Conservation (phyloP, 2,113 vertebrate genomes). For the Catharus minimus region DNA sequence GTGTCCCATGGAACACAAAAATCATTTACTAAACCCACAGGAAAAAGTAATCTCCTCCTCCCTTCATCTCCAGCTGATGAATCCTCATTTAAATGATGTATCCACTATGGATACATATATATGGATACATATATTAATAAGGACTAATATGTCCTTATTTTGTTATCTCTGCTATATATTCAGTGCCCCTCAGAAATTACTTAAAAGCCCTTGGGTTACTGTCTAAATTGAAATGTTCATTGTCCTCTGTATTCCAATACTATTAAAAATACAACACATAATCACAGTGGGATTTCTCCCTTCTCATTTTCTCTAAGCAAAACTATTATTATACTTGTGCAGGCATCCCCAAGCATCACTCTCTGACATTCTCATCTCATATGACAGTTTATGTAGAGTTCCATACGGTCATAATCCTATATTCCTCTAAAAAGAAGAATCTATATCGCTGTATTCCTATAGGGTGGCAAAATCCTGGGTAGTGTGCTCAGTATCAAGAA, state of each 20-base stretch:
- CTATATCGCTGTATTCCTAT: background rate
- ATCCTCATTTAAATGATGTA: background rate
- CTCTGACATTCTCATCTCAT: background rate
- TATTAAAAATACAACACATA: conserved; percentile 19
- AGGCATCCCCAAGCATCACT: background rate
- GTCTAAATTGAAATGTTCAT: conserved; percentile 36
- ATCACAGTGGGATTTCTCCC: background rate
- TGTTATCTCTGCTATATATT: background rate
- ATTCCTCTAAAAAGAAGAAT: background rate
- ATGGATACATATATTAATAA: too few species aligned
- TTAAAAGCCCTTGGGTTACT: background rate
- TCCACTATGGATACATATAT: background rate
- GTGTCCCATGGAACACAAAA: background rate
- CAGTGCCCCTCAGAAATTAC: background rate
- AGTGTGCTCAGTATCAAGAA: background rate
- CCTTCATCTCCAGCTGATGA: background rate
- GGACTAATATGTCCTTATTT: background rate
- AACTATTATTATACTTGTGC: background rate
- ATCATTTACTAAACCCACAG: background rate
- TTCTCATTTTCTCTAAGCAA: background rate
- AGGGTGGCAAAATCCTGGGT: background rate
- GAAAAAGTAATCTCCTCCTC: background rate
- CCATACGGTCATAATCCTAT: background rate
- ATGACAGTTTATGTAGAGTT: background rate
- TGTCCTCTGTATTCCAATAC: background rate